Conservation (phyloP, 2,888 invertebrate genomes). For the Diabrotica balteata region DNA sequence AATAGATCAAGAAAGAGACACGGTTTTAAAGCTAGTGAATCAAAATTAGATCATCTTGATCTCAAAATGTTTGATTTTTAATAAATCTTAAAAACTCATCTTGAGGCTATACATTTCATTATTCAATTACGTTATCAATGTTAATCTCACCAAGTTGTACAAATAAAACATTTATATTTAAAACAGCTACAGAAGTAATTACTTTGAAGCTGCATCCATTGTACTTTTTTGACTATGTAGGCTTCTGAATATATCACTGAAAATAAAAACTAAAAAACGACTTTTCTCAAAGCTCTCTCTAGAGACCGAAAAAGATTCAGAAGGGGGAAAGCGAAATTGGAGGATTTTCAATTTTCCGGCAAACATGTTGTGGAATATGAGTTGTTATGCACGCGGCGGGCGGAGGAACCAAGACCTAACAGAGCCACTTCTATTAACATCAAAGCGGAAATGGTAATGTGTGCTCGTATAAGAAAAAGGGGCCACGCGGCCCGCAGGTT, state of each 20-base stretch:
- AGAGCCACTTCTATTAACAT: constrained; percentile 37
- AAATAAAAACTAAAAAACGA: constrained; percentile 22
- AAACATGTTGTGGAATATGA: constrained; percentile 38
- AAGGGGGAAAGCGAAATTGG: constrained; percentile 29
- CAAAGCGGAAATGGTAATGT: constrained; percentile 39
- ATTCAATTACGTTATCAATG: too few relatives aligned
- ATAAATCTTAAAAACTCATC: too few relatives aligned
- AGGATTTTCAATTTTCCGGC: constrained; percentile 36
- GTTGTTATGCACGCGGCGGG: constrained; percentile 33
- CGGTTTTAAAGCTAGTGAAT: too few relatives aligned
- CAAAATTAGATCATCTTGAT: too few relatives aligned
- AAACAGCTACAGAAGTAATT: too few relatives aligned
- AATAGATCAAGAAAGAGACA: too few relatives aligned
- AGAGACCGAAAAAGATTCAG: constrained; percentile 23
- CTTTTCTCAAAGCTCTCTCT: constrained; percentile 22
- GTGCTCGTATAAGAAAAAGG: constrained; percentile 35
- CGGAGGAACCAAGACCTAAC: constrained; percentile 21
- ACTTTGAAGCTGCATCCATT: too few relatives aligned
- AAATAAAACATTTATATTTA: too few relatives aligned
- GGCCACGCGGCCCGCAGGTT: not conserved
- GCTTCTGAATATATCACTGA: constrained; percentile 18
- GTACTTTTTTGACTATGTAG: not conserved
- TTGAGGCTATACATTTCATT: too few relatives aligned
- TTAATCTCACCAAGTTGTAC: too few relatives aligned
- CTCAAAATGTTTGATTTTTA: too few relatives aligned